Evolutionary conservation across 2,888 invertebrate species (phyloP), one percentile per base, ranked within the genome.

Genomic region (Disparrhopalites patrizii): DNA sequence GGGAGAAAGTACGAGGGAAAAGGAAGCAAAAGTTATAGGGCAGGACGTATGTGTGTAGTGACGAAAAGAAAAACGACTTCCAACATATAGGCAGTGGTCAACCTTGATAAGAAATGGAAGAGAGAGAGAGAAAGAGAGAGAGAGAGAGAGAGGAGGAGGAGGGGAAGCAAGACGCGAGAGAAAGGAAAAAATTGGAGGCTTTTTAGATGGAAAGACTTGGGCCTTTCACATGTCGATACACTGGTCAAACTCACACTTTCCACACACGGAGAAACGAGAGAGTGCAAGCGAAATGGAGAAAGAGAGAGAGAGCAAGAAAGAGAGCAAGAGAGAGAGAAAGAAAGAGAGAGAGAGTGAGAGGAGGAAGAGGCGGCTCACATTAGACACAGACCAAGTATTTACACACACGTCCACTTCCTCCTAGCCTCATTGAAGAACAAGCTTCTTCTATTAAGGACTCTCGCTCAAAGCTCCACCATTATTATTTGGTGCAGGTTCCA

Each of bases 61-160:
- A 33, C 55, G 55, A 55, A 31, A 55, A 33, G 33, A 33, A 55
- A 31, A 55, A 33, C 40, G 57, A 40, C 31, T 23, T 33, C 31
- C 20, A n/a, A 10, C 55, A 3, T 20, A 43, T 43, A 18, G 43
- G 43, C 43, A 43, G 43, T 15, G 7, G n/a, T n/a, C n/a, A n/a
- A n/a, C n/a, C 43, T 10, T 43, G 43, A 43, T 43, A 43, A 43
- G 43, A 43, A 15, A 43, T n/a, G 43, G 20, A 43, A 43, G 36
- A n/a, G 43, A 4, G 43, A 18, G n/a, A 20, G 18, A 8, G 20
- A 27, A 18, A 13, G 23, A 50, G 50, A 20, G 43, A 43, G 20
- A 10, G 50, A 5, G 10, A 3, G 3, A 50, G 23, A 25, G 50
- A n/a, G 50, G 23, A 23, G 23, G 20, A 50, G 10, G 27, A 50